These are phyloP conservation scores for Phyllostomus hastatus DNA, from an alignment of 2,113 vertebrate genomes.

Conservation along the genomic window DNA sequence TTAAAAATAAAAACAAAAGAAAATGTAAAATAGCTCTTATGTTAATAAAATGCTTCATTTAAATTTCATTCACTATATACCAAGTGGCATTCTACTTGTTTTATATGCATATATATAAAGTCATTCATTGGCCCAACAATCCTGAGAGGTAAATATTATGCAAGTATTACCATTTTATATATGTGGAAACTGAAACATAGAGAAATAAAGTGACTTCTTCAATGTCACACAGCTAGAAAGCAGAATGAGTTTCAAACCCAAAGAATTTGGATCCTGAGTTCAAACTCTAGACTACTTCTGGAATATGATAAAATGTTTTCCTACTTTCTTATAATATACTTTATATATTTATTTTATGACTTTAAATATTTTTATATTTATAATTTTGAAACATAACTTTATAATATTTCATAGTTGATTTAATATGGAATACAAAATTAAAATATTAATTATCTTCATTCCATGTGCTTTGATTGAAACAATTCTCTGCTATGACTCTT, in stretches of 20 bases:
- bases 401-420: not conserved
- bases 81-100: not conserved
- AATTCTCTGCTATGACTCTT: not conserved
- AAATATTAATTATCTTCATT: constrained; percentile 42
- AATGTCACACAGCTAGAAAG: not conserved
- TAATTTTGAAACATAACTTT: not conserved
- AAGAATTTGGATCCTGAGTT: not conserved
- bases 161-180: not conserved
- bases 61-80: not conserved
- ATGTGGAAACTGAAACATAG: not conserved
- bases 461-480: not conserved
- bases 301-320: not conserved
- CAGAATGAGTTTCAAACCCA: not conserved
- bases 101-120: not conserved
- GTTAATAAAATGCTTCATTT: not conserved
- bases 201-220: not conserved
- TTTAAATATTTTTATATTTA: not conserved
- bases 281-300: not conserved
- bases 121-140: not conserved
- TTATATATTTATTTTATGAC: not conserved
- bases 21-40: not conserved
- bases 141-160: not conserved
- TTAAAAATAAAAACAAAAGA: not conserved
- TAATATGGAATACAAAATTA: constrained; percentile 14
- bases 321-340: not conserved